Evolutionary conservation across 64 coral and sea anemone genomes (phyloP), one percentile per base, ranked within the genome.

Genomic region (Acropora yongei): DNA sequence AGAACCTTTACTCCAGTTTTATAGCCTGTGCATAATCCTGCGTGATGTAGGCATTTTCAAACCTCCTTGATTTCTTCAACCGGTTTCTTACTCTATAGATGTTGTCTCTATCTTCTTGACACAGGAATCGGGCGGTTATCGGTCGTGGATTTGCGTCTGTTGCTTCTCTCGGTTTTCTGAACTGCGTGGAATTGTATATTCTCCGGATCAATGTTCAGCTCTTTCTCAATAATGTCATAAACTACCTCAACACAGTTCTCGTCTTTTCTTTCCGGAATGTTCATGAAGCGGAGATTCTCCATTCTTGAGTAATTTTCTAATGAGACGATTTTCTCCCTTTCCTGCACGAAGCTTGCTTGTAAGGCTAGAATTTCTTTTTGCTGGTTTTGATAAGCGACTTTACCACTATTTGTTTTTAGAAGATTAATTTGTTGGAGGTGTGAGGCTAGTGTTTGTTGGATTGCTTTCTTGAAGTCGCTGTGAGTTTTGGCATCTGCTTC

Each of bases 11-110:
- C 57, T 79, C 75, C 17, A 57, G 42, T 51, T 71, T 49, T 46
- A 88, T 78, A 20, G 39, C 49, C 8, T 41, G 41, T 11, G 86
- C 72, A 39, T 88, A 88, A 88, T 88, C 72, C 18, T 77, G 86
- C 47, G 86, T 77, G 11, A 88, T 88, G 44, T 88, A 88, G 53
- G 48, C 72, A 8, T 77, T 57, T 60, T 63, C 13, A 63, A 63
- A 63, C 60, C 60, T 63, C 60, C 60, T 63, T 12, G 60, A 63
- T 63, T 63, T 63, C 60, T 63, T 63, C 13, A 63, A 63, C 0
- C 60, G 60, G 13, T 63, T 63, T 63, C 16, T 63, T 0, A 63
- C 13, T 14, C 60, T 63, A 14, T 63, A 63, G 60, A 63, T 14
- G 8, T 63, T 63, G 13, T 63, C 60, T 14, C 60, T 63, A 14